Base-by-base conservation (phyloP, 1,140 invertebrate genomes). In the Eriosoma lanigerum region DNA sequence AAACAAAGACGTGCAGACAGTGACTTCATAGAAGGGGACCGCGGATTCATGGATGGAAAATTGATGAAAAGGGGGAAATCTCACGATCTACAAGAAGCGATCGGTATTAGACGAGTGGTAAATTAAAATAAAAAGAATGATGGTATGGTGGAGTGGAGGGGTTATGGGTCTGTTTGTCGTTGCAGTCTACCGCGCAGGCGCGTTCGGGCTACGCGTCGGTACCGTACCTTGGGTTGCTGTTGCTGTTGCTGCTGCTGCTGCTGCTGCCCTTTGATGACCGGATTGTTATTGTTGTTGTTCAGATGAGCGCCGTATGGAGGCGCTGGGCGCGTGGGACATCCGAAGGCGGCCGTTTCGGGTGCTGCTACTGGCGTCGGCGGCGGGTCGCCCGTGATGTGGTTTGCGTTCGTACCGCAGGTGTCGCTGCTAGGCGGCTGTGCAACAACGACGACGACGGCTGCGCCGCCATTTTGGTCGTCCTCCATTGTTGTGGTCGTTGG, bases 401-500 rank as follows among this genome's bases (percentile, higher is more conserved):
- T 78, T 15, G 19, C 75, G 56, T 62, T 78, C 38, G n/a, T 78
- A 26, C 75, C 75, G 56, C 75, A 24, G 56, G 54, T 78, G 19
- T 78, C 75, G 54, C 56, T 58, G 54, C 44, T 17, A 15, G 56
- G 75, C 75, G 75, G n/a, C 38, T 10, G 56, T 26, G 38, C 8
- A 38, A 38, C 8, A 4, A 8, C 32, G n/a, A n/a, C 73, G 52
- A 38, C 26, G 72, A 38, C 73, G 32, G 26, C 32, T 5, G n/a
- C 73, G 50, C 9, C 72, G 75, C 75, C 75, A 78, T 78, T 78
- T 62, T 78, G 75, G 15, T 60, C 24, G 24, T 78, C 75, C 21
- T 78, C 75, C 75, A 78, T 78, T 48, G 75, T 78, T 78, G 19
- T 58, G 72, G 73, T 21, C 15, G 73, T 60, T 44, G 10, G n/a